Evolutionary conservation across 2,113 vertebrate species (phyloP).

Genomic region (Gallinago paraguaiae): DNA sequence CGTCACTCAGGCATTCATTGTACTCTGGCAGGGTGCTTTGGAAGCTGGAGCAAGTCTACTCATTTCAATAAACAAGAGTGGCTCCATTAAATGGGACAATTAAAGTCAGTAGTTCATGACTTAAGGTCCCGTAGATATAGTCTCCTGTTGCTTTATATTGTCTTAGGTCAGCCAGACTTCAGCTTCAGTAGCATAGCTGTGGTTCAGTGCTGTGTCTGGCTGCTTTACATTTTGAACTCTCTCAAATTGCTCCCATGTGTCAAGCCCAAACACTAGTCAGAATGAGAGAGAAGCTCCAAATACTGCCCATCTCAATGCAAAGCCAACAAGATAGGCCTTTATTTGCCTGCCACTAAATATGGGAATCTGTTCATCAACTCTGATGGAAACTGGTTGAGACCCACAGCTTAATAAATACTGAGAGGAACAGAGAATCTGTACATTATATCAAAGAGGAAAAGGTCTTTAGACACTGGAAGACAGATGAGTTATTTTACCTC

Average conservation of each 20-base stretch:
- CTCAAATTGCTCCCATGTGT: neutral
- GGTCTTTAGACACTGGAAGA: neutral
- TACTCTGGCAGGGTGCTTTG: neutral
- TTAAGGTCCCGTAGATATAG: neutral
- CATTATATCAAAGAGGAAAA: neutral
- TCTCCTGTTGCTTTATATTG: neutral
- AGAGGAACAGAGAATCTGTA: neutral
- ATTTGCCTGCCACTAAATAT: neutral
- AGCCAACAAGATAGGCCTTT: neutral
- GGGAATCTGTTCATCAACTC: neutral
- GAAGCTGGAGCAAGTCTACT: neutral
- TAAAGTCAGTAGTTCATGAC: neutral
- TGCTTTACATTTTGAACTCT: neutral
- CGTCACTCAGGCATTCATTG: neutral
- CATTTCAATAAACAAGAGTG: neutral
- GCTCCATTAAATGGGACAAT: neutral
- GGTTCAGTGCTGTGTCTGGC: neutral
- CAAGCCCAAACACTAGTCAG: neutral
- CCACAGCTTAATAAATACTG: neutral
- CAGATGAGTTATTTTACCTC: slow-evolving; percentile 73
- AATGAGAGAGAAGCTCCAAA: neutral
- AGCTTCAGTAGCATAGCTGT: neutral
- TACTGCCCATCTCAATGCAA: neutral
- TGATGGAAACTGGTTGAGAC: neutral
- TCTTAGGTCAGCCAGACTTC: neutral